Percentiles rank a stretch among this genome's conserved stretches.
phyloP scores from a whole-genome alignment of 1,140 invertebrate genomes.

The Drosophila bipectinata region DNA sequence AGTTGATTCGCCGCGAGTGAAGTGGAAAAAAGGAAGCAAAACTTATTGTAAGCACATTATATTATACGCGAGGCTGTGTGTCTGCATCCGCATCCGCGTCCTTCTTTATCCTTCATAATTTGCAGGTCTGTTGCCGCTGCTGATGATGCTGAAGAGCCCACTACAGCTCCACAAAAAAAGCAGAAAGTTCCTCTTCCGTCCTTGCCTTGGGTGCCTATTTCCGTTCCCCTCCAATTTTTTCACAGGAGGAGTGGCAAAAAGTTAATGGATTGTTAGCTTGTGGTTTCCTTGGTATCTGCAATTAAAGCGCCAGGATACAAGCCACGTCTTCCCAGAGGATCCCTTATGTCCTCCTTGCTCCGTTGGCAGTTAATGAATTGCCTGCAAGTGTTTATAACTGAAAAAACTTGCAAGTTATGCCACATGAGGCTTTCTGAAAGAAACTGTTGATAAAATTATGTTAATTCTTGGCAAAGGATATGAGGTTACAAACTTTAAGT shows the following conservation, averaged over 20 bases:
- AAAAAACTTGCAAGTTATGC: slow-evolving; percentile 22
- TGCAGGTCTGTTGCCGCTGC: slow-evolving; percentile 49
- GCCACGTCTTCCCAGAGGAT: slow-evolving; percentile 19
- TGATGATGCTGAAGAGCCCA: slow-evolving; percentile 69
- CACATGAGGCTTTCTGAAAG: neutral
- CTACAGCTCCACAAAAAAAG: slow-evolving; percentile 31
- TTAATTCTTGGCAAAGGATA: neutral
- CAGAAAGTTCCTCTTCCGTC: slow-evolving; percentile 28
- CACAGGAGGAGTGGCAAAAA: slow-evolving; percentile 75
- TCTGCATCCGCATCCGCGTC: slow-evolving; percentile 18
- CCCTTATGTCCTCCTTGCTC: slow-evolving; percentile 43
- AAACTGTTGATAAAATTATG: neutral
- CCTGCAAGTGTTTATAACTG: slow-evolving; percentile 47
- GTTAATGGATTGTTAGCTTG: slow-evolving; percentile 82
- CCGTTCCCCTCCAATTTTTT: slow-evolving; percentile 52
- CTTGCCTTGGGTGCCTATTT: slow-evolving; percentile 51
- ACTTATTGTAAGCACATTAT: slow-evolving; percentile 54
- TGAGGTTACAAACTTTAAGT: neutral
- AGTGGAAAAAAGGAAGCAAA: slow-evolving; percentile 40
- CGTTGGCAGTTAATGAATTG: slow-evolving; percentile 75
- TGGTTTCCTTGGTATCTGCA: slow-evolving; percentile 70
- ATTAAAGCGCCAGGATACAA: slow-evolving; percentile 58
- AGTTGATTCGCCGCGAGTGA: slow-evolving; percentile 56
- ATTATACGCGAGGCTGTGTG: slow-evolving; percentile 35
- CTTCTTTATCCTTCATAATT: slow-evolving; percentile 69